A percentile compares a stretch with the other conserved stretches of the same genome.
These are phyloP conservation scores for Acinonyx jubatus DNA, from an alignment of 2,113 vertebrate genomes.

Conservation along the genomic window DNA sequence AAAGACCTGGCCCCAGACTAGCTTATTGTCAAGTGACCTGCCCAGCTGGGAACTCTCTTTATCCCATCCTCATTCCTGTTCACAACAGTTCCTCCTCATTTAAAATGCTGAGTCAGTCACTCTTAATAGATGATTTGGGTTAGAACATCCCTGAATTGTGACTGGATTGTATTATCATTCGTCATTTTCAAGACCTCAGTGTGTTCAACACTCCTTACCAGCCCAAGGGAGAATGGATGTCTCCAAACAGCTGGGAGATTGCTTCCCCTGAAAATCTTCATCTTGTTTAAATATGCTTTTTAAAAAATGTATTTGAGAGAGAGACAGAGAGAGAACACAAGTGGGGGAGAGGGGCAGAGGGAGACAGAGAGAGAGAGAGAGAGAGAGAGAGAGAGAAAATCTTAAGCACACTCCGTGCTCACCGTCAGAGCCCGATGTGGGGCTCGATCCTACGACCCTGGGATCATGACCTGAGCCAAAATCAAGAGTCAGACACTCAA, in stretches of 20 bases:
- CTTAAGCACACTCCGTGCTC: no score
- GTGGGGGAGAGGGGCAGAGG: no score
- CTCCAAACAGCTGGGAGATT: not conserved
- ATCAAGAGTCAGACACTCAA: no score
- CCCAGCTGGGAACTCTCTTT: constrained; percentile 66
- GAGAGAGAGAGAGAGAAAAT: no score
- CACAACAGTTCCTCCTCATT: constrained; percentile 40
- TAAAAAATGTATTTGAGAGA: no score
- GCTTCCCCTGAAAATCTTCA: not conserved
- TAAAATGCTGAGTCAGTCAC: constrained; percentile 59
- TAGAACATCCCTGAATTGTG: not conserved
- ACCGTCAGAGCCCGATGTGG: no score
- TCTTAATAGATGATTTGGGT: not conserved
- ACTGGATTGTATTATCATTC: not conserved
- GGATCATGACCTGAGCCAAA: no score
- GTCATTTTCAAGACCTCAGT: not conserved
- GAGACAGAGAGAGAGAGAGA: no score
- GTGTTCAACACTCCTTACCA: not conserved
- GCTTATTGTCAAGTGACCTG: constrained; percentile 79
- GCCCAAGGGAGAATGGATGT: not conserved
- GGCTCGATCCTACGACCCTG: no score
- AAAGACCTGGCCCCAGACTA: constrained; percentile 79
- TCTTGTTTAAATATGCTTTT: not conserved
- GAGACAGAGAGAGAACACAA: no score
- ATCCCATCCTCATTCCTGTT: not conserved